Evolutionary conservation across 2,888 invertebrate genomes (phyloP), one percentile per base, ranked within the genome.

Genomic region (Amphipyra tragopoginis): DNA sequence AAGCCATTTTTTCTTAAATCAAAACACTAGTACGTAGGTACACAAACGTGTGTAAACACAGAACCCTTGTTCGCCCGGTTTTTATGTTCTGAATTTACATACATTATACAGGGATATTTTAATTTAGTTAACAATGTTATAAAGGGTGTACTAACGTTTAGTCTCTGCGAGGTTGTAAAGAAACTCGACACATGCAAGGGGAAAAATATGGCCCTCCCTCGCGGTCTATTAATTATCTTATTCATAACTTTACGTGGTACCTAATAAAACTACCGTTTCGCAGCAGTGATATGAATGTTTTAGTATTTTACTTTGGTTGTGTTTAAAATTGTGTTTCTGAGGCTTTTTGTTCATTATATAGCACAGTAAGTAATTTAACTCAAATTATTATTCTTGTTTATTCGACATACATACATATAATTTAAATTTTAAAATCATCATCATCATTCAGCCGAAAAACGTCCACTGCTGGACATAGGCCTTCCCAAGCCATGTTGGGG

Each of bases 1-100:
- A 71, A 77, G 68, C 63, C 40, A 65, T 52, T 65, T 43, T 54
- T 61, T 15, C 49, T 59, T 59, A 61, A 65, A 75, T 65, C 68
- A 75, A 55, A 71, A 55, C 53, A 33, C 45, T 59, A 38, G 47
- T 51, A 53, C 39, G 39, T 39, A 48, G 13, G 39, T 39, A 48
- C 15, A 76, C 36, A 69, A 65, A 66, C 49, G 21, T 51, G 50
- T 69, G 65, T 72, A 69, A 72, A 76, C 64, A 76, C 26, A 34
- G 26, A 52, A 62, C 60, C 70, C 59, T 64, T 67, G 77, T 77
- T 76, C 55, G 40, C 40, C 47, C 58, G 64, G 54, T 77, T 77
- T 77, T 78, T 79, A 80, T 77, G 60, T 63, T 57, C 57, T 38
- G 36, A 61, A 78, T 79, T 78, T 69, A 77, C 77, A 77, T 77